Evolutionary conservation across 2,888 invertebrate genomes (phyloP).

Genomic region (Teleiodes luculella): DNA sequence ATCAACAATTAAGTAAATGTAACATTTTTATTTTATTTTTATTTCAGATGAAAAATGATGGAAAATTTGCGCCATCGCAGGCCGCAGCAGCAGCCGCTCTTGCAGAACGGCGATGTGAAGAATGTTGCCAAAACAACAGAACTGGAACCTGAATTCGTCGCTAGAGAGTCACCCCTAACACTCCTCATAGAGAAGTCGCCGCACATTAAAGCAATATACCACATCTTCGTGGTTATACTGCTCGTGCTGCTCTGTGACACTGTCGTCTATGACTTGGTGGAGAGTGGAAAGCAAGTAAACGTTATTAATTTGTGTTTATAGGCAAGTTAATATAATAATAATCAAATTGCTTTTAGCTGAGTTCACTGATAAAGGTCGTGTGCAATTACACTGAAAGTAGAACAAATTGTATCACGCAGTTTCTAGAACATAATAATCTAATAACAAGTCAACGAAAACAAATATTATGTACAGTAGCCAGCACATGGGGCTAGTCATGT

Average conservation of each 20-base stretch:
- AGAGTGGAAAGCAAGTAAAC: constrained; percentile 84
- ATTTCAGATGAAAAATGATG: constrained; percentile 28
- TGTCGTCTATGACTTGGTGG: constrained; percentile 84
- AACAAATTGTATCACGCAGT: too few relatives aligned
- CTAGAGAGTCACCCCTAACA: constrained; percentile 88
- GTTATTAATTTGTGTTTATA: neutral
- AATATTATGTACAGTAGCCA: too few relatives aligned
- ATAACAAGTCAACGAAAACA: too few relatives aligned
- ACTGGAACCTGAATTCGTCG: constrained; percentile 72
- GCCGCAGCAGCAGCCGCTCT: constrained; percentile 16
- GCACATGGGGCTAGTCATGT: too few relatives aligned
- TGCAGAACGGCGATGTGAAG: constrained; percentile 38
- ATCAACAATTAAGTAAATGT: too few relatives aligned
- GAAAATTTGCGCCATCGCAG: constrained; percentile 30
- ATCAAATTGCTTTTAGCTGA: too few relatives aligned
- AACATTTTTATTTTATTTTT: neutral
- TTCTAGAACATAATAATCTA: too few relatives aligned
- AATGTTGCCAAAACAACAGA: constrained; percentile 34
- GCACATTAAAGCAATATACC: constrained; percentile 90
- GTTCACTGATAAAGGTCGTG: too few relatives aligned
- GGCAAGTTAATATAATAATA: constrained; percentile 17
- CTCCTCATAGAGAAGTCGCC: constrained; percentile 84
- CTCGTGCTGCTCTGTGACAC: constrained; percentile 86
- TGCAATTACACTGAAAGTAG: too few relatives aligned
- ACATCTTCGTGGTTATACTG: constrained; percentile 89